phyloP scores from a whole-genome alignment of 2,797 vertebrate genomes.

The Peromyscus eremicus region DNA sequence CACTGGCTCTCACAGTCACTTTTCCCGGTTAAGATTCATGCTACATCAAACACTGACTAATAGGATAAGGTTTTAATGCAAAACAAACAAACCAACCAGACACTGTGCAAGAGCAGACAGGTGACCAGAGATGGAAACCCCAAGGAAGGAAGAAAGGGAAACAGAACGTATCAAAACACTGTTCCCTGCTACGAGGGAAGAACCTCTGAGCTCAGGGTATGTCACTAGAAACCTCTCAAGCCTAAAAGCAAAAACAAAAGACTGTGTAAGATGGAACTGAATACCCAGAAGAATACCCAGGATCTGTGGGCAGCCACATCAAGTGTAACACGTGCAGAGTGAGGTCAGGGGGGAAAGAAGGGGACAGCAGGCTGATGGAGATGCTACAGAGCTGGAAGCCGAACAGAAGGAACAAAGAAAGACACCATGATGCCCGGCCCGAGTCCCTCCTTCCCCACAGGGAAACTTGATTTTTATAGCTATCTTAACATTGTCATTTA shows the following conservation, averaged over 20 bases:
- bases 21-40: neutral
- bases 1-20: neutral
- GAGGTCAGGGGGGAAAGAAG: neutral
- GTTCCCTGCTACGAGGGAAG: neutral
- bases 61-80: neutral
- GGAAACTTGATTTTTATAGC: constrained; percentile 71
- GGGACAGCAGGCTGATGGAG: constrained; percentile 90
- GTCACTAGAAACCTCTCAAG: neutral
- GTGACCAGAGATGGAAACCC: neutral
- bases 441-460: constrained; percentile 29
- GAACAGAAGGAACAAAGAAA: constrained; percentile 81
- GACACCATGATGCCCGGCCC: too few species aligned
- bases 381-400: constrained; percentile 90
- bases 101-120: neutral
- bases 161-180: neutral
- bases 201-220: neutral
- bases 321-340: neutral
- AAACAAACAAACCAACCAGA: neutral
- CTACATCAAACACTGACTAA: neutral
- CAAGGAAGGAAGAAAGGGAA: neutral
- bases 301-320: neutral
- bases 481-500: constrained; percentile 47
- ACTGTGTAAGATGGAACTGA: neutral
- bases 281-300: neutral
- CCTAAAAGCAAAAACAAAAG: neutral